phyloP scores from a whole-genome alignment of 2,888 invertebrate genomes.

The Tromatobia lineatoria region DNA sequence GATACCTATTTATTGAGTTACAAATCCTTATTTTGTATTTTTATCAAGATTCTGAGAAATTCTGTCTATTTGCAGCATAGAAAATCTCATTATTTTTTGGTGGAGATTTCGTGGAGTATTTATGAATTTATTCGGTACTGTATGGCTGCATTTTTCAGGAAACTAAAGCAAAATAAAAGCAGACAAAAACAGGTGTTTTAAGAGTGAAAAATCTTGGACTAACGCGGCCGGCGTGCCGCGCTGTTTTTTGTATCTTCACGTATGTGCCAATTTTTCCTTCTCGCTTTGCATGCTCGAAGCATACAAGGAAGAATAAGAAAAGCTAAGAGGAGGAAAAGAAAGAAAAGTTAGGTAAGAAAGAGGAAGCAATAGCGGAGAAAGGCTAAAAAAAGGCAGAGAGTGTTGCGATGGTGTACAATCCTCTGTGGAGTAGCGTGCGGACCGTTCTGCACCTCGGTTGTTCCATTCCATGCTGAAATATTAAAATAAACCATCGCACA shows the following conservation, averaged over 20 bases:
- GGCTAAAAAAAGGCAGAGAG: conserved; percentile 30
- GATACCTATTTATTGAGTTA: too few species aligned
- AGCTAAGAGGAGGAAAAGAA: conserved; percentile 20
- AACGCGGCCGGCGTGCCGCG: not conserved
- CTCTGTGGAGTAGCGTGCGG: conserved; percentile 31
- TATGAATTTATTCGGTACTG: not conserved
- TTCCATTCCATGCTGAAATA: conserved; percentile 65
- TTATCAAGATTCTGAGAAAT: too few species aligned
- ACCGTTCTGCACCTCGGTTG: conserved; percentile 27
- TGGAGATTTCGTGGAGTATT: not conserved
- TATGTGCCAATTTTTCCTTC: conserved; percentile 20
- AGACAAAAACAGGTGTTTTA: not conserved
- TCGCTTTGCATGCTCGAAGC: not conserved
- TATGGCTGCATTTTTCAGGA: conserved; percentile 7
- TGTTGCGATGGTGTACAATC: conserved; percentile 22
- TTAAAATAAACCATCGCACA: conserved; percentile 69
- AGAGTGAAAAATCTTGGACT: not conserved
- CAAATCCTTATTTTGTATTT: too few species aligned
- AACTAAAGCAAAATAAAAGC: not conserved
- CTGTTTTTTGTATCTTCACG: conserved; percentile 32
- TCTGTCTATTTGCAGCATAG: not conserved
- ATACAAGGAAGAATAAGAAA: not conserved
- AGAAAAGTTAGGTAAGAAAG: not conserved
- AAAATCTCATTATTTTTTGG: not conserved
- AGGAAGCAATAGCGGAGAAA: not conserved